phyloP scores from a whole-genome alignment of 2,113 vertebrate species.

The Phylloscopus whistleri region DNA sequence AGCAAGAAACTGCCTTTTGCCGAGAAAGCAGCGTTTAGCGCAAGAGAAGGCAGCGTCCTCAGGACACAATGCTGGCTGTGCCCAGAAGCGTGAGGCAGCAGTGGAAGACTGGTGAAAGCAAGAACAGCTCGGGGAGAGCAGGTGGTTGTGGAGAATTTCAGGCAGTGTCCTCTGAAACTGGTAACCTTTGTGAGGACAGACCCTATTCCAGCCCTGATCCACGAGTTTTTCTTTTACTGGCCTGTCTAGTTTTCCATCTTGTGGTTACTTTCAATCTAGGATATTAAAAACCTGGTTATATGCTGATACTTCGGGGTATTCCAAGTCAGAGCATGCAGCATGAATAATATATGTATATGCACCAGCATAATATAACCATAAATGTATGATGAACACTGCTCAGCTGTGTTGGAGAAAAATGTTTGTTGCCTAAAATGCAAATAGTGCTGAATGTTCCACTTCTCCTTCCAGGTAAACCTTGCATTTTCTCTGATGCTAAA shows the following conservation, averaged over 20 bases:
- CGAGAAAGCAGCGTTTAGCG: too few relatives aligned
- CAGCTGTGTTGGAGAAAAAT: background rate
- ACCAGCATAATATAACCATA: background rate
- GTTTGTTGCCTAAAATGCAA: background rate
- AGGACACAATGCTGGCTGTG: too few relatives aligned
- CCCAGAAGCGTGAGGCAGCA: too few relatives aligned
- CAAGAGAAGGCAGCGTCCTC: too few relatives aligned
- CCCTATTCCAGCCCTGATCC: background rate
- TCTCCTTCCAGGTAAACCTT: background rate
- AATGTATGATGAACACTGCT: background rate
- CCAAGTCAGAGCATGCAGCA: background rate
- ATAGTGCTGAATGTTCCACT: background rate
- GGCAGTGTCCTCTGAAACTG: background rate
- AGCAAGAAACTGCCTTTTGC: too few relatives aligned
- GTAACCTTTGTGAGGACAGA: background rate
- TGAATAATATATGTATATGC: conserved; percentile 1
- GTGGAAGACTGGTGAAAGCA: too few relatives aligned
- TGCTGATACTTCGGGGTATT: background rate
- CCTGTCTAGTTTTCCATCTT: background rate
- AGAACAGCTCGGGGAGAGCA: too few relatives aligned
- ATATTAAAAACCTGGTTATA: background rate
- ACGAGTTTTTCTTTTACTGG: background rate
- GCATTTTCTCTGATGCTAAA: background rate
- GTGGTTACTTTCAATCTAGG: background rate
- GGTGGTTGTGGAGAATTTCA: too few relatives aligned